Base-by-base conservation (phyloP, 2,888 invertebrate species). In the Branchellion lobata region DNA sequence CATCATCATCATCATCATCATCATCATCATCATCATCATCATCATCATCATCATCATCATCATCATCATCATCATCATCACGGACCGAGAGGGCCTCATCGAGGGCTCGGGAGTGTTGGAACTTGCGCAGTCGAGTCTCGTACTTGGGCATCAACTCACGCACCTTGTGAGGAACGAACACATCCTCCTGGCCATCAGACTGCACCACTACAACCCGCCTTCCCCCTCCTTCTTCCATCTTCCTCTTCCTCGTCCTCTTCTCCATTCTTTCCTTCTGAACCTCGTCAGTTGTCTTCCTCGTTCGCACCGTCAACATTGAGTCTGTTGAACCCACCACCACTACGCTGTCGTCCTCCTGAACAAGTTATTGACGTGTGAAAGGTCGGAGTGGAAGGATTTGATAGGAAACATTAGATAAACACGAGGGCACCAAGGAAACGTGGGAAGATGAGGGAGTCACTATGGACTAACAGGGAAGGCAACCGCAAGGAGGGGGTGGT, bases 241-340 rank as follows among this genome's bases (percentile, higher is more conserved):
- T 47, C 65, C 78, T 72, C 61, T 36, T 80, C 61, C 71, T 69
- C 47, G 8, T 80, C 71, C 78, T 78, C 53, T 33, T 65, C 33
- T 72, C 78, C 34, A 24, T 33, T 1, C 40, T 75, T 61, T 47
- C 51, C 14, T 24, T 31, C 3, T 57, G 51, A 27, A 74, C 36
- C 57, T 79, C 79, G 51, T 65, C 65, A 27, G 65, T 31, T 24
- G 27, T 40, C 69, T 36, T 61, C 34, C 69, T 40, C 33, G 36
- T n/a, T 33, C 36, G 40, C 33, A 97, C 92, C 11, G 95, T 94
- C 82, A 98, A 91, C 69, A 96, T 90, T 69, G 96, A 96, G 89
- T 96, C 95, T 11, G 93, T 91, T 92, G 96, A 94, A 33, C 97
- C 98, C 34, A 93, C 94, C 8, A 93, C 94, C 82, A 98, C 86